Conservation (phyloP, 1,140 invertebrate species). For the Centruroides sculpturatus region DNA sequence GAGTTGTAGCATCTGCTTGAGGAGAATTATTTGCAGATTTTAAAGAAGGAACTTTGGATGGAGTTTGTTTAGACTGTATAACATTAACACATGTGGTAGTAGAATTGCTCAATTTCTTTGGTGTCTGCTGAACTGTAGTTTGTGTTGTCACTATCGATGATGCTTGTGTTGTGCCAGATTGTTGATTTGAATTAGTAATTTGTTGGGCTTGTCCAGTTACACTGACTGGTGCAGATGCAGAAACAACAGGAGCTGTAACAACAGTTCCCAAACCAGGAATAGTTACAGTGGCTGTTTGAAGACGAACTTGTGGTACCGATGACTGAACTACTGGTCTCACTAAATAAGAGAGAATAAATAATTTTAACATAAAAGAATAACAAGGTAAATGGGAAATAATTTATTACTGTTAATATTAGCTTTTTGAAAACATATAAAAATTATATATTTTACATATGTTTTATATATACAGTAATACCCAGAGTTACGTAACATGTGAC, state of each 20-base stretch:
- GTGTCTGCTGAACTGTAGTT: too few species aligned
- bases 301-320: slow-evolving; percentile 2
- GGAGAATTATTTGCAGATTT: not conserved
- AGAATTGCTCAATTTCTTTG: too few species aligned
- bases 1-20: not conserved
- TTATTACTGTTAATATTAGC: too few species aligned
- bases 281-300: slow-evolving; percentile 8
- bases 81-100: too few species aligned
- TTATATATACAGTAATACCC: too few species aligned
- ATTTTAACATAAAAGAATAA: not conserved
- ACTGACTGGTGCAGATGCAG: slow-evolving; percentile 1
- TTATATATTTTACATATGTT: too few species aligned
- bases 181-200: too few species aligned
- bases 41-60: not conserved
- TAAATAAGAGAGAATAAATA: not conserved
- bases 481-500: too few species aligned
- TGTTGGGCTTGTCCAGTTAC: not conserved
- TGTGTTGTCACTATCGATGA: too few species aligned
- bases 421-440: too few species aligned
- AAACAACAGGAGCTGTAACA: not conserved
- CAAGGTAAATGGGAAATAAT: too few species aligned
- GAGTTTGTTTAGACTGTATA: not conserved
- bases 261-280: slow-evolving; percentile 12
- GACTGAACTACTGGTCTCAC: slow-evolving; percentile 7
- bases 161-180: too few species aligned